phyloP scores from a whole-genome alignment of 2,888 invertebrate genomes.

The Sinodicranocentrus sp. region DNA sequence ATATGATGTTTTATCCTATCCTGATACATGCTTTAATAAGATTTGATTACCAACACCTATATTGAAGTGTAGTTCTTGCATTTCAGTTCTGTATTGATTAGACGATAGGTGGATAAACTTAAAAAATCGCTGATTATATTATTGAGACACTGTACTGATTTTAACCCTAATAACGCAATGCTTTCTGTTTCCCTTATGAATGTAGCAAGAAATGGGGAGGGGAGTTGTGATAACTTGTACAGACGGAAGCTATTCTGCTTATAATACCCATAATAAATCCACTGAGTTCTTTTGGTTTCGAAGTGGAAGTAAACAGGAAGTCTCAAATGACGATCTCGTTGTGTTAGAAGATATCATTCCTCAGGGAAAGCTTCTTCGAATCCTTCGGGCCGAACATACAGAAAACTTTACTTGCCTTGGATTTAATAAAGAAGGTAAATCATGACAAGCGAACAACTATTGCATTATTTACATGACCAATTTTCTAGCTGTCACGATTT shows the following conservation, averaged over 20 bases:
- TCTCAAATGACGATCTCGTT: constrained; percentile 50
- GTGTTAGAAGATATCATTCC: constrained; percentile 71
- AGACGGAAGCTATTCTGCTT: constrained; percentile 47
- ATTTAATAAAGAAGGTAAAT: constrained; percentile 68
- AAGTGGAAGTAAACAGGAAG: background rate
- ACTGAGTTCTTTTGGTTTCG: constrained; percentile 40
- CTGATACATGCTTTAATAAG: no score
- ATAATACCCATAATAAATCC: constrained; percentile 50
- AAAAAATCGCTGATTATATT: no score
- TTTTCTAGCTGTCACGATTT: no score
- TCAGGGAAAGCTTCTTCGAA: constrained; percentile 71
- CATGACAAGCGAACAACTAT: no score
- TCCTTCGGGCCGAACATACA: constrained; percentile 67
- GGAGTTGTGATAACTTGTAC: constrained; percentile 63
- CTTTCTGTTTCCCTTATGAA: constrained; percentile 14
- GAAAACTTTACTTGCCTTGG: constrained; percentile 69
- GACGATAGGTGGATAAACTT: no score
- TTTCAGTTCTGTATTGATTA: no score
- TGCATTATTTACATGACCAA: no score
- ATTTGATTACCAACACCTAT: no score
- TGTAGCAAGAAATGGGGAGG: constrained; percentile 41
- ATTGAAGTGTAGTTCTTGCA: no score
- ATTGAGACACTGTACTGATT: no score
- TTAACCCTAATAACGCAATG: background rate
- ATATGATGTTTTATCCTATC: no score